A percentile compares a stretch with the other conserved stretches of the same genome.
Conservation (phyloP, 2,888 invertebrate genomes). For the Xestoiulus laeticollis region DNA sequence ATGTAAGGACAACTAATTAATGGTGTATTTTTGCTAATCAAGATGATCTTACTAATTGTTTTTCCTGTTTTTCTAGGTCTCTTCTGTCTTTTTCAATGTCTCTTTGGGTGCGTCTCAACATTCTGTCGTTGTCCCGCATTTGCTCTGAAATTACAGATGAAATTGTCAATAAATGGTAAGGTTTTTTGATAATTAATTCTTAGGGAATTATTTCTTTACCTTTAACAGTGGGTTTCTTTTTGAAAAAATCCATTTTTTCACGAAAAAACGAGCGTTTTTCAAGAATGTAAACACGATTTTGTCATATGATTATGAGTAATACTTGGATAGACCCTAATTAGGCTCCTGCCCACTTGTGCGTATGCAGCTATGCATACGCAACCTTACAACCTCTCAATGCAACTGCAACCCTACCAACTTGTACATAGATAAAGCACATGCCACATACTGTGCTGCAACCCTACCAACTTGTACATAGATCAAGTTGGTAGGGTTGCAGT, state of each 20-base stretch:
- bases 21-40: neutral
- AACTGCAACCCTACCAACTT: too few species aligned
- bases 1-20: neutral
- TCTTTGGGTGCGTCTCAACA: slow-evolving; percentile 79
- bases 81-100: slow-evolving; percentile 85
- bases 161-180: neutral
- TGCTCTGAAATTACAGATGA: slow-evolving; percentile 72
- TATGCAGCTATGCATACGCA: too few species aligned
- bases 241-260: slow-evolving; percentile 50
- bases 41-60: slow-evolving; percentile 78
- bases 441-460: too few species aligned
- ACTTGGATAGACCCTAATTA: too few species aligned
- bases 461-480: too few species aligned
- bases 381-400: too few species aligned
- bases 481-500: too few species aligned
- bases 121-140: slow-evolving; percentile 82
- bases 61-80: slow-evolving; percentile 86
- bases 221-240: slow-evolving; percentile 52
- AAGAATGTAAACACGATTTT: neutral
- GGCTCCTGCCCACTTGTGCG: too few species aligned
- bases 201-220: neutral
- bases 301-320: neutral
- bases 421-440: too few species aligned
- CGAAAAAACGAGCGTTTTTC: neutral
- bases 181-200: neutral